Evolutionary conservation across 2,113 vertebrate species (phyloP), one percentile per base, ranked within the genome.

Genomic region (Falco punctatus): DNA sequence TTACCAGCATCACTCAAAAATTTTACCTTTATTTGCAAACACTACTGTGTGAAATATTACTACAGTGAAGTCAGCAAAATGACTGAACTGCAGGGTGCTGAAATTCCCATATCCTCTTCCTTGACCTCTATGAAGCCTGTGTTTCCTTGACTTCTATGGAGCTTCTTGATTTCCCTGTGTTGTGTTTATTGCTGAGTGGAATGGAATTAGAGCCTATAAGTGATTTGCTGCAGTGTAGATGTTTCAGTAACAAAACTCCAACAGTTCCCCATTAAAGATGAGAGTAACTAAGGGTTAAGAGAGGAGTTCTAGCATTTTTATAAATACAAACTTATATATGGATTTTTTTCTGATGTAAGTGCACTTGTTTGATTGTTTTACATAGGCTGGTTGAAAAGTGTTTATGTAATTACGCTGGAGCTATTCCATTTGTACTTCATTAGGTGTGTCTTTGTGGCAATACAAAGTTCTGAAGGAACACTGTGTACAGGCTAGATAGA

Each of bases 171-270:
- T 89, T 79, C 30, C 27, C n/a, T 30, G 21, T 4, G 3, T 35
- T 35, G 20, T 67, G 57, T 71, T 95, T 71, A 72, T 72, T 35
- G 57, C 15, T 35, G 57, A 72, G 33, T 48, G 20, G 51, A 78
- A 85, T 35, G 30, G 33, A 88, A 26, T 73, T 54, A 72, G 23
- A 90, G 13, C 11, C 57, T 62, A 7, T 30, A 67, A 79, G 69
- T 0, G 0, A 55, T 67, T 92, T 82, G 5, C 23, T 14, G 24
- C 6, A 49, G 5, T 59, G 32, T 46, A 81, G 57, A 55, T 7
- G 5, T 32, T 78, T 57, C 57, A 84, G 35, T 46, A 78, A 66
- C 19, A 67, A 66, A 81, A 66, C 9, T 42, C 42, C 18, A 65
- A 62, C 11, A 30, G 42, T 62, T 57, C 86, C n/a, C 17, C 57